These are phyloP conservation scores for Columbina picui DNA, from an alignment of 2,113 vertebrate species.

Conservation along the genomic window DNA sequence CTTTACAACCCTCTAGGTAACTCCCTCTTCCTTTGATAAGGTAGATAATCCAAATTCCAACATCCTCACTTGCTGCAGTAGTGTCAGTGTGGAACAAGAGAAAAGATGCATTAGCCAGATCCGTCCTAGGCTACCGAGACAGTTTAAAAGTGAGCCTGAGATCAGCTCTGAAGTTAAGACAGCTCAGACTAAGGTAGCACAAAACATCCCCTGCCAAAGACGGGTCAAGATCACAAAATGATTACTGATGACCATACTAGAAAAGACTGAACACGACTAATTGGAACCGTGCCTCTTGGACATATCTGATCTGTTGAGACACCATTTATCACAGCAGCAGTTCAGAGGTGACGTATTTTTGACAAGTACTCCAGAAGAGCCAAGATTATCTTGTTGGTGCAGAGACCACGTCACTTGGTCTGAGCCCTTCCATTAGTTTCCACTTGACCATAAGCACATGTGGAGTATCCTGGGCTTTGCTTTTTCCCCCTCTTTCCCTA, in stretches of 20 bases:
- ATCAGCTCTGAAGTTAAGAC: neutral
- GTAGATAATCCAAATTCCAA: neutral
- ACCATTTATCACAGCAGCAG: neutral
- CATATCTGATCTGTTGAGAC: neutral
- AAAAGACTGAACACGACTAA: neutral
- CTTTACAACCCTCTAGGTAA: conserved; percentile 14
- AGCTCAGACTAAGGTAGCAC: neutral
- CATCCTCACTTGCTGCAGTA: neutral
- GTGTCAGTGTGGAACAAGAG: neutral
- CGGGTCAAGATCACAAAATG: neutral
- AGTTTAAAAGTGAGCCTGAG: neutral
- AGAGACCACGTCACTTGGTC: neutral
- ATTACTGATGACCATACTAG: neutral
- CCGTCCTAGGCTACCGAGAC: neutral
- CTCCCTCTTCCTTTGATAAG: conserved; percentile 42
- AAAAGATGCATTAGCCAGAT: neutral
- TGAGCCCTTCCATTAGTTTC: neutral
- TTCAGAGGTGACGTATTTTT: neutral
- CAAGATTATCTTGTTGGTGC: neutral
- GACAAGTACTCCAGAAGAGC: neutral
- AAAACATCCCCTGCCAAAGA: neutral
- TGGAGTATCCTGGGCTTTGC: neutral
- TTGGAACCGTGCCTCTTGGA: neutral
- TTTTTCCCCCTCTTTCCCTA: neutral
- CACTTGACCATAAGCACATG: neutral